These are phyloP conservation scores for Genyomyrus donnyi DNA, from an alignment of 2,113 vertebrate species.

Conservation along the genomic window DNA sequence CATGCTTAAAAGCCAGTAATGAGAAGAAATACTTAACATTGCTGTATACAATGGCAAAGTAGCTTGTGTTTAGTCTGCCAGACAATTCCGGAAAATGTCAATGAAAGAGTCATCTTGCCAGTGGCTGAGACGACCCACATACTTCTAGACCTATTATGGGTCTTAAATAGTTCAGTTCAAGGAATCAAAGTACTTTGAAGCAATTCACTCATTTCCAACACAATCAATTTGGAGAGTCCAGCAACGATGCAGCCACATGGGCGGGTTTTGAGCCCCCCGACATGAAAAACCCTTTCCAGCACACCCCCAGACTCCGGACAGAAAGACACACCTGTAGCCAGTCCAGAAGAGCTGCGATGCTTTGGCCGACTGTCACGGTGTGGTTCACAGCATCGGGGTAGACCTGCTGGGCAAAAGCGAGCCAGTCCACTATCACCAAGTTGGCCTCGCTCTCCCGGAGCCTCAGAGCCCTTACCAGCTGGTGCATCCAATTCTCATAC, in stretches of 20 bases:
- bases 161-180: not conserved
- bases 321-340: conserved; percentile 76
- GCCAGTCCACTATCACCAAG: conserved; percentile 83
- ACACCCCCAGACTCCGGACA: not conserved
- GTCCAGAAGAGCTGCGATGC: conserved; percentile 69
- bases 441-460: conserved; percentile 76
- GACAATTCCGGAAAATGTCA: not conserved
- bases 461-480: conserved; percentile 73
- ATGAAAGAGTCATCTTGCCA: not conserved
- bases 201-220: not conserved
- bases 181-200: not conserved
- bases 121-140: not conserved
- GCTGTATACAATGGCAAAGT: not conserved
- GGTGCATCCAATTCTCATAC: conserved; percentile 77
- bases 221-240: not conserved
- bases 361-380: conserved; percentile 63
- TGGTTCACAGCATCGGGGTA: conserved; percentile 82
- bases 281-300: not conserved
- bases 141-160: not conserved
- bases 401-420: conserved; percentile 75
- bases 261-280: not conserved
- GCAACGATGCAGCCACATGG: not conserved
- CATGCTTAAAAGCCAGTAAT: not conserved
- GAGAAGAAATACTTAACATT: not conserved
- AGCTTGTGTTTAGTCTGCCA: not conserved